These are phyloP conservation scores for Arbacia lixula DNA, from an alignment of 53 echinoderm and acorn worm species.

Conservation along the genomic window DNA sequence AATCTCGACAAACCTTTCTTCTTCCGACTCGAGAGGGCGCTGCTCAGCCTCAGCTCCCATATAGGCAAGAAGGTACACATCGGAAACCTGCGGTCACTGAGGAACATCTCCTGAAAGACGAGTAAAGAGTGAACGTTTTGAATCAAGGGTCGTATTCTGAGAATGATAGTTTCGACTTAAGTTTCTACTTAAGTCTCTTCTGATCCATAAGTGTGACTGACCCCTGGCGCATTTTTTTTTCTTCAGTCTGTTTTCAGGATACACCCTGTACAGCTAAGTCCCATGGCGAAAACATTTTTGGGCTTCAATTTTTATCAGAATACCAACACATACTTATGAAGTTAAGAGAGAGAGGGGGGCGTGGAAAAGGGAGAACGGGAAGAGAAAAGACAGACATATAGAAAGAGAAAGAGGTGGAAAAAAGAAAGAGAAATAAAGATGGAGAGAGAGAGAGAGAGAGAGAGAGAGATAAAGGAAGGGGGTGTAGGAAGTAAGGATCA, in stretches of 20 bases:
- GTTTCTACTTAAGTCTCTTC: not conserved
- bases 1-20: not conserved
- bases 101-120: constrained; percentile 57
- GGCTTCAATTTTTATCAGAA: too few species aligned
- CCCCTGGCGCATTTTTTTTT: not conserved
- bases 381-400: not conserved
- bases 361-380: not conserved
- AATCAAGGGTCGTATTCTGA: too few species aligned
- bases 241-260: not conserved
- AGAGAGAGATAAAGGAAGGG: too few species aligned
- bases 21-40: not conserved
- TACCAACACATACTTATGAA: too few species aligned
- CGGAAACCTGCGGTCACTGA: constrained; percentile 58
- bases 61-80: constrained; percentile 40
- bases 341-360: too few species aligned
- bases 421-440: not conserved
- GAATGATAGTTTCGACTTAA: too few species aligned
- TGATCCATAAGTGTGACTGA: not conserved
- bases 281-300: too few species aligned
- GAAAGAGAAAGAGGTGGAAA: not conserved
- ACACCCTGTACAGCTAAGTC: not conserved
- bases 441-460: not conserved
- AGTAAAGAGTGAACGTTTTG: not conserved
- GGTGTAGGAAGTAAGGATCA: too few species aligned
- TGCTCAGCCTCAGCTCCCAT: not conserved